These are phyloP conservation scores for Anoplopoma fimbria DNA, from an alignment of 2,113 vertebrate genomes.

Conservation along the genomic window DNA sequence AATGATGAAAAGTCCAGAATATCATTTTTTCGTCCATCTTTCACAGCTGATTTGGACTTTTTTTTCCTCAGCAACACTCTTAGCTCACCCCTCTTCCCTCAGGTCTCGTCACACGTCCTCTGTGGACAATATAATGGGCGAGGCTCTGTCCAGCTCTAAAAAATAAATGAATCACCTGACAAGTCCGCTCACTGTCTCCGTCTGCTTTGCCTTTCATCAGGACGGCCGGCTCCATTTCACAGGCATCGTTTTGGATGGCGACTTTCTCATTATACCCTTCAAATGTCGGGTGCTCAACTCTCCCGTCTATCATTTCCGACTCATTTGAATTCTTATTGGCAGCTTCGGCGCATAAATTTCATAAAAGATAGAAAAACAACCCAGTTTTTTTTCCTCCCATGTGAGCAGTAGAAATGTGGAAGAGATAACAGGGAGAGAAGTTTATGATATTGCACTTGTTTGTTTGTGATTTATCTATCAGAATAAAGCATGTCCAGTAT, in stretches of 20 bases:
- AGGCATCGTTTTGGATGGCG: constrained; percentile 59
- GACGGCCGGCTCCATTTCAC: constrained; percentile 59
- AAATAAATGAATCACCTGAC: constrained; percentile 60
- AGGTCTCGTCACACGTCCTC: neutral
- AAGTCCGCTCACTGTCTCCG: too few relatives aligned
- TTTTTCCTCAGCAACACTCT: neutral
- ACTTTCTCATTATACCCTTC: constrained; percentile 71
- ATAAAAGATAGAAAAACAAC: constrained; percentile 57
- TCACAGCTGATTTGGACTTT: too few relatives aligned
- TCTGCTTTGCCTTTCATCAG: constrained; percentile 60
- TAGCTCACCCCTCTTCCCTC: neutral
- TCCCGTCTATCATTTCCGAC: constrained; percentile 68
- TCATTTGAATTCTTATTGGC: constrained; percentile 75
- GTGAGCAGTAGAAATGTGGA: constrained; percentile 54
- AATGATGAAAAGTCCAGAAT: too few relatives aligned
- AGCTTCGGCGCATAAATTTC: constrained; percentile 67
- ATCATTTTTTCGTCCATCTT: too few relatives aligned
- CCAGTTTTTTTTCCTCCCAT: constrained; percentile 19
- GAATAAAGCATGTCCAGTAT: constrained; percentile 27
- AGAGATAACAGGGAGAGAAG: constrained; percentile 34
- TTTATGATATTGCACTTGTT: constrained; percentile 42
- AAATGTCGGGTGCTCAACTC: constrained; percentile 66
- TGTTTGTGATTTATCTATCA: constrained; percentile 46
- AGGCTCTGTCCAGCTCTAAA: neutral
- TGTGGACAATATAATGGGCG: constrained; percentile 10